Percentiles rank a stretch among this genome's conserved stretches.
Conservation (phyloP, 2,113 vertebrate genomes). For the Garra rufa region DNA sequence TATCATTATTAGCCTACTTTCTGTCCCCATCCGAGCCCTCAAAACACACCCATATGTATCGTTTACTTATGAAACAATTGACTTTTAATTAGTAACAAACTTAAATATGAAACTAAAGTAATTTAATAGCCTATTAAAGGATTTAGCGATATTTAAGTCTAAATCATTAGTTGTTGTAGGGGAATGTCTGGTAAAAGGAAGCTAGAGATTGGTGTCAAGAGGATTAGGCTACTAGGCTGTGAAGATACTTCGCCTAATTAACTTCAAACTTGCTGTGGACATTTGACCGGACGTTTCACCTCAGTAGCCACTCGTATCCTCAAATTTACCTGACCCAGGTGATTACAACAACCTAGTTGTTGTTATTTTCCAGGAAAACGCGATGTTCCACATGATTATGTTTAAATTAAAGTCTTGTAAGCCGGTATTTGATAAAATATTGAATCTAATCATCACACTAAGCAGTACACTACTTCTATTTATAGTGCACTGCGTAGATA, state of each 20-base stretch:
- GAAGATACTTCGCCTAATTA: conserved; percentile 5
- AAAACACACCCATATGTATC: neutral
- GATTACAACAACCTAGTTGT: conserved; percentile 17
- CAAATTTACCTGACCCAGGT: conserved; percentile 6
- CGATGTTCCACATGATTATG: neutral
- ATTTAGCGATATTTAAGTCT: neutral
- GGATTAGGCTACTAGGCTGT: conserved; percentile 16
- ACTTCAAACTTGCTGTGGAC: neutral
- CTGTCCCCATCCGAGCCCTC: neutral
- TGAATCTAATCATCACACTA: neutral
- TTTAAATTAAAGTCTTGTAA: neutral
- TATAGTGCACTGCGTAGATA: neutral
- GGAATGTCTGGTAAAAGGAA: neutral
- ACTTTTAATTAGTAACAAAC: neutral
- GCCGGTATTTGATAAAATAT: neutral
- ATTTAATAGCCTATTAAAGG: no score
- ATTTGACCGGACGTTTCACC: conserved; percentile 9
- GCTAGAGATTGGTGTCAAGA: conserved; percentile 38
- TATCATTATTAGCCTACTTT: neutral
- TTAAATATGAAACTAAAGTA: neutral
- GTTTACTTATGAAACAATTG: neutral
- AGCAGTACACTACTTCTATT: neutral
- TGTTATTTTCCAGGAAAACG: neutral
- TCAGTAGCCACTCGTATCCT: neutral
- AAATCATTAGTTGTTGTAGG: neutral